A percentile compares a stretch with the other conserved stretches of the same genome.
phyloP scores from a whole-genome alignment of 2,113 vertebrate species.

The Melanerpes aurifrons region DNA sequence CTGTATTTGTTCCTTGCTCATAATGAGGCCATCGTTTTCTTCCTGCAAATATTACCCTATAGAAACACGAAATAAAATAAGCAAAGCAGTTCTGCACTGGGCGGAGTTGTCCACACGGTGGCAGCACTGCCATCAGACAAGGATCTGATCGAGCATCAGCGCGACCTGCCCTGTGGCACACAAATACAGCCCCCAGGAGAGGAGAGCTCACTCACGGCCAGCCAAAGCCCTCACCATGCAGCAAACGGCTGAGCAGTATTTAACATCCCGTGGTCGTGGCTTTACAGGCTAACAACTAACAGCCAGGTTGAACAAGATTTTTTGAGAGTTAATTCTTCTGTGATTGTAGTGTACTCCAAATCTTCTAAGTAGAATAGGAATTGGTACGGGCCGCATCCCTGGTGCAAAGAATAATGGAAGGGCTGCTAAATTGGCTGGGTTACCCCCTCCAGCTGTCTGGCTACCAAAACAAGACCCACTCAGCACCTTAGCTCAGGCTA shows the following conservation, averaged over 20 bases:
- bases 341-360: not conserved
- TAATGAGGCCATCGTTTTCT: not conserved
- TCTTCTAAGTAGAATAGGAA: not conserved
- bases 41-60: not conserved
- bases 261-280: not conserved
- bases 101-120: slow-evolving; percentile 53
- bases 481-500: not conserved
- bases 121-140: slow-evolving; percentile 22
- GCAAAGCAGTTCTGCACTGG: not conserved
- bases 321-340: not conserved
- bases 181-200: no score
- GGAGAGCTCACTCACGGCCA: not conserved
- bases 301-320: not conserved
- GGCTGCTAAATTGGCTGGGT: not conserved
- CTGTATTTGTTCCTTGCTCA: not conserved
- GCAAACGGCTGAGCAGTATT: not conserved
- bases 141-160: fast-evolving
- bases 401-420: not conserved
- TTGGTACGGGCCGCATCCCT: not conserved
- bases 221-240: not conserved
- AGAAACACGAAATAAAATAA: not conserved
- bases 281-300: not conserved
- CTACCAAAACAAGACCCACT: not conserved
- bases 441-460: not conserved
- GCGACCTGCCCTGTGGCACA: not conserved